Evolutionary conservation across 1,140 invertebrate genomes (phyloP).

Genomic region (Lordiphosa mommai): DNA sequence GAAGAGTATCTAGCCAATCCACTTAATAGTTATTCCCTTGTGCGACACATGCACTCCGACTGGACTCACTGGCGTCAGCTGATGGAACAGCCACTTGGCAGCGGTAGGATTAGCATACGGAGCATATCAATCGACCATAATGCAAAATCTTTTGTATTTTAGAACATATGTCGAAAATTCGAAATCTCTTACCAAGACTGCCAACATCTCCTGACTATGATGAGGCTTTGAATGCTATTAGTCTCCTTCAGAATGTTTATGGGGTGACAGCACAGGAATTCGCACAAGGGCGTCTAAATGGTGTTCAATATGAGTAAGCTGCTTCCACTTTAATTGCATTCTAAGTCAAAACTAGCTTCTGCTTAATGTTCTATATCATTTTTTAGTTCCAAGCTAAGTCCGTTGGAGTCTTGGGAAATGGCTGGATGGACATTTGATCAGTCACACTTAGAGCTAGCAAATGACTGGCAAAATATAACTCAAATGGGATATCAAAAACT

Average conservation of each 20-base stretch:
- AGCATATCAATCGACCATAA: too few relatives aligned
- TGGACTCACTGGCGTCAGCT: background rate
- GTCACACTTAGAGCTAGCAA: background rate
- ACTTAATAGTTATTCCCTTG: background rate
- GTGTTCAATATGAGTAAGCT: background rate
- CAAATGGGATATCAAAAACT: background rate
- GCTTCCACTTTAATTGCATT: too few relatives aligned
- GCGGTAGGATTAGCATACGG: background rate
- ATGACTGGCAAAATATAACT: background rate
- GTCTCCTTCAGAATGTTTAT: too few relatives aligned
- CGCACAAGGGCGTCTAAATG: background rate
- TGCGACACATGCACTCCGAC: background rate
- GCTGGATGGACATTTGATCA: background rate
- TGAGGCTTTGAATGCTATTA: background rate
- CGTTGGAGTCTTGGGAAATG: background rate
- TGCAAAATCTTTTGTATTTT: background rate
- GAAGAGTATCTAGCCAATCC: slow-evolving; percentile 82
- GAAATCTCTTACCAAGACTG: background rate
- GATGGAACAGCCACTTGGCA: background rate
- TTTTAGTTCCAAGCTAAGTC: background rate
- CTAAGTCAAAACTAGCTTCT: too few relatives aligned
- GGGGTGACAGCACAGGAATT: background rate
- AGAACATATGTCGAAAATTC: background rate
- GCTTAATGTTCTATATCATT: too few relatives aligned
- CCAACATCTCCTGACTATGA: background rate